Evolutionary conservation across 2,888 invertebrate species (phyloP), one percentile per base, ranked within the genome.

Genomic region (Augiades crinisus): DNA sequence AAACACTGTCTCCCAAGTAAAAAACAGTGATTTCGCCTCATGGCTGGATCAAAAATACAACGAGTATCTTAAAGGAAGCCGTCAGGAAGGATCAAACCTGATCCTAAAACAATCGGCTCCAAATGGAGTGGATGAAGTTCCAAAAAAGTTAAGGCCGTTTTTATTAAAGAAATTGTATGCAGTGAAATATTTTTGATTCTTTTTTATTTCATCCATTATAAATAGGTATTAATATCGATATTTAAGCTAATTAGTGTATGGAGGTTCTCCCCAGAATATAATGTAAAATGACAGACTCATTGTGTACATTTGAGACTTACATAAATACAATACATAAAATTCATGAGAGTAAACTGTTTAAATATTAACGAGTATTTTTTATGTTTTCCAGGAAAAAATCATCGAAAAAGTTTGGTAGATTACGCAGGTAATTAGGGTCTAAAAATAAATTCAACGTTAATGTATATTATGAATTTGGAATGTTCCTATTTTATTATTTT

Each of bases 1-100:
- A 46, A 2, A 37, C 51, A 40, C 43, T 12, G 10, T 2, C 33
- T 33, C 30, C 38, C 22, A 49, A 56, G 5, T 53, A 57, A 58
- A 8, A 72, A 66, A 2, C 19, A 40, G 31, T 16, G 47, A 22
- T 24, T 87, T 88, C 46, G 83, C 85, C 0, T 53, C 53, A n/a
- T 88, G 87, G 87, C 65, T 88, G 36, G 85, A 88, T 60, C 44
- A 58, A 17, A 88, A 86, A 62, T 88, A 86, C 46, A 62, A 70
- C 1, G 72, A 86, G 59, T 87, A 70, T 36, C 53, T 81, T 4
- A 60, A 61, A 12, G 70, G 74, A 5, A 66, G 56, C 27, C 55
- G 54, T 10, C 41, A 22, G 17, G 24, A 49, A 22, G 16, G 16
- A 12, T 56, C 37, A 8, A 54, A 57, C 37, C 41, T 45, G 24